A percentile compares a stretch with the other conserved stretches of the same genome.
Conservation (phyloP, 2,888 invertebrate genomes). For the Hydrotaea diabolus region DNA sequence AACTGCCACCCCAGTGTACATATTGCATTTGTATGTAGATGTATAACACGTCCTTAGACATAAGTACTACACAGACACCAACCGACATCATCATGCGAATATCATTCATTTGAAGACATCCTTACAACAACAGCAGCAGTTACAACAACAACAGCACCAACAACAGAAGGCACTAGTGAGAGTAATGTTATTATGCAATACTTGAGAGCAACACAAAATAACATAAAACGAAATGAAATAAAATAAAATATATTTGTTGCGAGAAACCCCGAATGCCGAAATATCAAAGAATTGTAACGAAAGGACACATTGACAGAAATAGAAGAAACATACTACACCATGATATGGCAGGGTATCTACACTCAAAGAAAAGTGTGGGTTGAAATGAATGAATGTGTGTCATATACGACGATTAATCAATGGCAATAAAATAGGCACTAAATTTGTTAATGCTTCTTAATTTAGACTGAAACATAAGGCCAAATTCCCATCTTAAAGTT, state of each 20-base stretch:
- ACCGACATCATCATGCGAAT: constrained; percentile 6
- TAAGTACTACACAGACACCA: constrained; percentile 13
- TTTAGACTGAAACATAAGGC: no score
- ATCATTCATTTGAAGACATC: constrained; percentile 19
- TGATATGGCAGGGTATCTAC: no score
- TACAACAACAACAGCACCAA: background rate
- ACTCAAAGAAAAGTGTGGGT: no score
- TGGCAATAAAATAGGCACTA: no score
- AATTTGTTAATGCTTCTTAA: no score
- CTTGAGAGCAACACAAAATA: background rate
- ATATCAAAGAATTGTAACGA: constrained; percentile 21
- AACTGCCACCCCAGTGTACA: no score
- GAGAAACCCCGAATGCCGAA: constrained; percentile 20
- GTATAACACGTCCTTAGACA: background rate
- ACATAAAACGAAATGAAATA: background rate
- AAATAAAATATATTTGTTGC: background rate
- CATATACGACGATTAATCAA: no score
- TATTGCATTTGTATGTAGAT: background rate
- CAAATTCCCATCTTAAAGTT: no score
- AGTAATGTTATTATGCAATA: constrained; percentile 24
- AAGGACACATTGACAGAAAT: background rate
- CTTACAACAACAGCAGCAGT: background rate
- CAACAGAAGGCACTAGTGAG: background rate
- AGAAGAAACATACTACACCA: background rate
- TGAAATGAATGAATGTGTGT: no score